A percentile compares a stretch with the other conserved stretches of the same genome.
Evolutionary conservation across 2,888 invertebrate genomes (phyloP).

Genomic region (Norana najaformis): DNA sequence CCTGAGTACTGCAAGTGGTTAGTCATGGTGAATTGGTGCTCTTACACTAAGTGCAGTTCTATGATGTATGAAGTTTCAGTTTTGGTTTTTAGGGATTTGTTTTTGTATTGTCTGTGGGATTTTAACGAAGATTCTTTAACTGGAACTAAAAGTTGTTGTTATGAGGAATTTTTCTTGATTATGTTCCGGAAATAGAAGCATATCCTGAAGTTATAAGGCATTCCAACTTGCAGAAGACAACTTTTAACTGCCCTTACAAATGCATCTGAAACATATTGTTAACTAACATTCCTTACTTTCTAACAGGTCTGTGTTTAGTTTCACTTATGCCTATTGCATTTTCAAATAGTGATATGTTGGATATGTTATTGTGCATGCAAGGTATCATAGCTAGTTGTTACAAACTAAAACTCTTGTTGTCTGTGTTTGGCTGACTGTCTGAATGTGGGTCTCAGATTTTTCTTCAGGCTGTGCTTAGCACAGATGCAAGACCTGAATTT

Average conservation of each 20-base stretch:
- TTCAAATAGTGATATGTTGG: no score
- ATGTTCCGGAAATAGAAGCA: background rate
- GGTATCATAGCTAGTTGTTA: no score
- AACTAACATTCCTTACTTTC: background rate
- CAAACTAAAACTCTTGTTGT: no score
- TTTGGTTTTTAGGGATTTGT: background rate
- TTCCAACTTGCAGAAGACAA: background rate
- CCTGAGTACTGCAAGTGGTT: background rate
- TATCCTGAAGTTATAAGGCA: background rate
- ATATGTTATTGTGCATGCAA: no score
- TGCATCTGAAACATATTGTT: background rate
- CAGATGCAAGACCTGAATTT: no score
- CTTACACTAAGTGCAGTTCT: background rate
- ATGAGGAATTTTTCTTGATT: background rate
- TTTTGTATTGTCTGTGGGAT: background rate
- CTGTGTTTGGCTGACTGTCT: no score
- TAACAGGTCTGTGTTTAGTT: no score
- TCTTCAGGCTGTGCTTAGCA: no score
- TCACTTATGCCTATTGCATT: no score
- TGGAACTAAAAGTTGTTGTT: background rate
- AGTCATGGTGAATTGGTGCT: background rate
- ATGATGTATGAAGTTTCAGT: background rate
- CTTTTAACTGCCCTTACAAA: background rate
- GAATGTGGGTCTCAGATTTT: no score
- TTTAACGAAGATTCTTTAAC: background rate